Conservation (phyloP, 2,797 vertebrate genomes). For the Okamejei kenojei region DNA sequence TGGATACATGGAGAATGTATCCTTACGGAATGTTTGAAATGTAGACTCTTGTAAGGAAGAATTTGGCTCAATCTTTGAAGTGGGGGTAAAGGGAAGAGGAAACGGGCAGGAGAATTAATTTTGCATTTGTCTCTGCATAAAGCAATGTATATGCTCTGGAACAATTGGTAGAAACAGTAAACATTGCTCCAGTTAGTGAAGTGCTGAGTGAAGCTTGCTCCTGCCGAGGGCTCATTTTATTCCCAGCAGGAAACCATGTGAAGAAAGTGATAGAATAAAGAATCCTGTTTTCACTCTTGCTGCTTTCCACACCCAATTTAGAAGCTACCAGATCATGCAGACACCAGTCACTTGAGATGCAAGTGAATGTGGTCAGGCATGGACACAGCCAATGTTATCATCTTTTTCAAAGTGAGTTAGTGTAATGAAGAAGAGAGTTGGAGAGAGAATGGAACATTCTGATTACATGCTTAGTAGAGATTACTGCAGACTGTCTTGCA, state of each 20-base stretch:
- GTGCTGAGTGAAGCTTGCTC: conserved; percentile 3
- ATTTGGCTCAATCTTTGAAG: background rate
- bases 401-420: conserved; percentile 11
- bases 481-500: conserved; percentile 31
- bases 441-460: conserved; percentile 25
- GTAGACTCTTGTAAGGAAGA: background rate
- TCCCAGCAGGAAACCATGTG: conserved; percentile 5
- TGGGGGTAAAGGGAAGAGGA: background rate
- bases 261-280: background rate
- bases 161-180: background rate
- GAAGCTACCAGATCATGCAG: conserved; percentile 4
- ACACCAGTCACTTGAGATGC: conserved; percentile 13
- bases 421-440: background rate
- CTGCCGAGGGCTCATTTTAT: background rate
- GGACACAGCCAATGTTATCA: background rate
- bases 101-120: background rate
- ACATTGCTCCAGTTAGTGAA: background rate
- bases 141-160: background rate
- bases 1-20: background rate
- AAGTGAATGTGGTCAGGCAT: background rate
- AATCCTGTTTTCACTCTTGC: background rate
- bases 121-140: background rate
- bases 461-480: conserved; percentile 7
- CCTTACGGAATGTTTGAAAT: background rate
- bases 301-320: background rate